Evolutionary conservation across 2,113 vertebrate genomes (phyloP), one percentile per base, ranked within the genome.

Genomic region (Scomber colias): DNA sequence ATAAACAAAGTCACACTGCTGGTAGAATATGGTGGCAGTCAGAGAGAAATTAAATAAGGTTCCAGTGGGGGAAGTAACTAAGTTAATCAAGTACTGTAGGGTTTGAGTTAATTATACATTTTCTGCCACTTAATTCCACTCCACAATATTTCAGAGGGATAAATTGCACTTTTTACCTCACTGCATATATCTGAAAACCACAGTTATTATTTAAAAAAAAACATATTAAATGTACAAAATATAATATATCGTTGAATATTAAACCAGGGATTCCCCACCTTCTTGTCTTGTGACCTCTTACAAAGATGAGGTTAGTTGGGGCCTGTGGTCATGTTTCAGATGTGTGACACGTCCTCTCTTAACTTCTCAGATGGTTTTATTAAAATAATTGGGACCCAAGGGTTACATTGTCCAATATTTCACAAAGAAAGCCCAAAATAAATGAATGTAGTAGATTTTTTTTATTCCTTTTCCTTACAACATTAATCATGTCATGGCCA

Each of bases 1-100:
- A 0, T 44, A 71, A 80, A 54, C 78, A 62, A 35, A 66, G 70
- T 56, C 50, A 54, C 12, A 51, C 30, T 66, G 64, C 27, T 64
- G 66, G 30, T 11, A 31, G n/a, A 30, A 27, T 3, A 27, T 27
- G 24, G 24, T 27, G 24, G 24, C 24, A 27, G 24, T 27, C 24
- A 27, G 24, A 27, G 24, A 27, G 24, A 27, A 27, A 27, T 27
- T 27, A 27, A 27, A 27, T 27, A 27, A 27, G 24, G 24, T 27
- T 27, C 24, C 24, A 27, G 24, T 27, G 24, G 24, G 24, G 24
- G 24, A 27, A 27, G 24, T 27, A 27, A 2, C 24, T 27, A 27
- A 27, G 24, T 27, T 27, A 27, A 27, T 51, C 15, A 68, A 71
- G 60, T 48, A 65, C 21, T 56, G 49, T 21, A n/a, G 40, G 19